These are phyloP conservation scores for Microplitis mediator DNA, from an alignment of 1,140 invertebrate genomes.

Conservation along the genomic window DNA sequence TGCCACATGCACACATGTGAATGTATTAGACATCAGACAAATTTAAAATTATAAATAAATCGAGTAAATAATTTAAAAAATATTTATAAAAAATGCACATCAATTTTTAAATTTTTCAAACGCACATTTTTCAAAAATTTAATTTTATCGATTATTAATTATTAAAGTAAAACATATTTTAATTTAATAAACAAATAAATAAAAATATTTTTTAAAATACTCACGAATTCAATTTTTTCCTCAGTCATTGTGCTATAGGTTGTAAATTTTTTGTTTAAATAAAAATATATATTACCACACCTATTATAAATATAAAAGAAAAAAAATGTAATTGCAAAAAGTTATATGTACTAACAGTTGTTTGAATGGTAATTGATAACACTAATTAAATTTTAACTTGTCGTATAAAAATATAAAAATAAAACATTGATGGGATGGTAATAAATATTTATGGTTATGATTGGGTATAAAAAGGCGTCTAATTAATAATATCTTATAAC, in stretches of 20 bases:
- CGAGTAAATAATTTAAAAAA: not conserved
- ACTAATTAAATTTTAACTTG: no score
- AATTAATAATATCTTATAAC: no score
- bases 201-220: constrained; percentile 20
- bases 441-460: no score
- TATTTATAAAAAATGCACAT: not conserved
- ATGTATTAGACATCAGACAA: no score
- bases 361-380: no score
- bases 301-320: not conserved
- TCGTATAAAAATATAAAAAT: no score
- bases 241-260: constrained; percentile 40
- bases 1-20: no score
- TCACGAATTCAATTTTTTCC: constrained; percentile 49
- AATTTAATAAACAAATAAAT: constrained; percentile 1
- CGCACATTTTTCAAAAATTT: no score
- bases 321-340: not conserved
- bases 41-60: not conserved
- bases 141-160: not conserved
- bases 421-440: no score
- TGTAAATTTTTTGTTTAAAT: constrained; percentile 1
- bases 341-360: no score
- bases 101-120: not conserved
- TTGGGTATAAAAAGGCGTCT: no score
- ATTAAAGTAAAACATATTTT: not conserved
- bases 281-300: constrained; percentile 8